Evolutionary conservation across 2,113 vertebrate species (phyloP), one percentile per base, ranked within the genome.

Genomic region (Brachirus orientalis): DNA sequence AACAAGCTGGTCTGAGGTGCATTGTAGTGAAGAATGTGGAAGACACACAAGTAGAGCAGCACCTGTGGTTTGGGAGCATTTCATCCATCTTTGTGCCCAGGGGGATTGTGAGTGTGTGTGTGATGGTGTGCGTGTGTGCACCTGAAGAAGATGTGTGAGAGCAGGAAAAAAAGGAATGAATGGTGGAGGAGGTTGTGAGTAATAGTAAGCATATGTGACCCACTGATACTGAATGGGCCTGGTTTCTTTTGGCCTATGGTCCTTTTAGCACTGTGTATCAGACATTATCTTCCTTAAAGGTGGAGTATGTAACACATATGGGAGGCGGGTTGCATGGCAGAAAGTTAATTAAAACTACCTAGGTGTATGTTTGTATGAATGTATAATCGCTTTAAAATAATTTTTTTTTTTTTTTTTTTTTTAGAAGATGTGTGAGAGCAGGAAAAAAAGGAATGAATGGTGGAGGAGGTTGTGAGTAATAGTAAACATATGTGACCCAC

Each of bases 11-110:
- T 40, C 53, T 71, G 64, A 17, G 51, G 13, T 20, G 44, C 38
- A 35, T 18, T 45, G 63, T 28, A 8, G 61, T 77, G 64, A 88
- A 75, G 78, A 83, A 84, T 80, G 79, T 9, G 50, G 77, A 77
- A 82, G 77, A 84, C 80, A 75, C 82, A 87, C 85, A 91, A 91
- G 84, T 91, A 28, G 88, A 91, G 80, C 90, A 90, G 85, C 88
- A 91, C 90, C 90, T 89, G 88, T 87, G 86, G 82, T 86, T 82
- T 70, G 69, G 80, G 80, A 77, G 69, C 90, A 88, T 58, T 56
- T 84, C 84, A 91, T 91, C 84, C 86, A 91, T 91, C 90, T 90
- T 84, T 83, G 58, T 72, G 74, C 86, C 81, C 80, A 76, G 44
- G 59, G 86, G 88, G 83, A 83, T 80, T 80, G 53, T 54, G 28